phyloP scores from a whole-genome alignment of 2,888 invertebrate genomes.

The Colletes collaris region DNA sequence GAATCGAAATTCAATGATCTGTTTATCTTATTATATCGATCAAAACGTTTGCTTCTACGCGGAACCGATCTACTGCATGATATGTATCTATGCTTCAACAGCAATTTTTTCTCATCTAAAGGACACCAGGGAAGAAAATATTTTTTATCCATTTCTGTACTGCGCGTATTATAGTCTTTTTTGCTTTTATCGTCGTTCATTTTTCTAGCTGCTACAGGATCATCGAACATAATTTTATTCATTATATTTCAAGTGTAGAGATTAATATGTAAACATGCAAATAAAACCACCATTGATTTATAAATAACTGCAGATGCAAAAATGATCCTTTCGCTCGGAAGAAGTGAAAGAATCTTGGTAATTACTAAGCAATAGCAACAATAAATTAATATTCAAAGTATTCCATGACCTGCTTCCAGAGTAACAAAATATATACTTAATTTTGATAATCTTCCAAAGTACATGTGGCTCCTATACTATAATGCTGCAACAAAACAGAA shows the following conservation, averaged over 20 bases:
- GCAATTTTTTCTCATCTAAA: slow-evolving; percentile 62
- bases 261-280: background rate
- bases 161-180: slow-evolving; percentile 63
- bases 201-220: slow-evolving; percentile 55
- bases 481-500: slow-evolving; percentile 36
- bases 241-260: slow-evolving; percentile 27
- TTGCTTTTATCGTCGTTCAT: slow-evolving; percentile 49
- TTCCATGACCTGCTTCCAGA: background rate
- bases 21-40: slow-evolving; percentile 71
- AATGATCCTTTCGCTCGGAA: background rate
- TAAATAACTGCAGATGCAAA: slow-evolving; percentile 8
- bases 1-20: slow-evolving; percentile 75
- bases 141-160: slow-evolving; percentile 63
- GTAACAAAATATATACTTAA: background rate
- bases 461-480: background rate
- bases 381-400: background rate
- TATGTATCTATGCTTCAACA: slow-evolving; percentile 66
- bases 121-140: slow-evolving; percentile 70
- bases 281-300: background rate
- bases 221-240: slow-evolving; percentile 60
- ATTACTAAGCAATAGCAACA: background rate
- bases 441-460: background rate
- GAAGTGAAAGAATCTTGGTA: background rate
- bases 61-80: slow-evolving; percentile 72
- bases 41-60: slow-evolving; percentile 64